Base-by-base conservation (phyloP, 2,888 invertebrate species). In the Brachyopa scutellaris region DNA sequence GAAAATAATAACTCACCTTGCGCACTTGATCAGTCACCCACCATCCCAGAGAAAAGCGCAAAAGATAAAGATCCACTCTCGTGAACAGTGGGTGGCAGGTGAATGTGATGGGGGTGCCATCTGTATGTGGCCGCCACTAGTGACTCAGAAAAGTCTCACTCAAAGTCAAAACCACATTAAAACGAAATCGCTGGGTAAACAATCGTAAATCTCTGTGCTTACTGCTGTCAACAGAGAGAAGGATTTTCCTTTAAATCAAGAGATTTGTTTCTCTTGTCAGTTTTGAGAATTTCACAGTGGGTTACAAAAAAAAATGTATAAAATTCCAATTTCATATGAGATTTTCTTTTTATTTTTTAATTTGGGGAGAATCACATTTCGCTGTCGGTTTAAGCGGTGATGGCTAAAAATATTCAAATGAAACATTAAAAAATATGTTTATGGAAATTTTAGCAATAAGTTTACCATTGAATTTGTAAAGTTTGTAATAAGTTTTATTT, bases 91-190 rank as follows among this genome's bases (percentile, higher is more conserved):
- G 74, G 80, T 74, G 80, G 74, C 49, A 26, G 59, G 42, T 66
- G 51, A 59, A 77, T 62, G 61, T 55, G 47, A 57, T 59, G 49
- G n/a, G 38, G 47, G 15, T 49, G 69, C 31, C 53, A 26, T 57
- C 15, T 31, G 36, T 61, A 51, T 31, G 59, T 11, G 42, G 51
- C 40, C 53, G 61, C 49, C 53, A 64, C 26, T 62, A 51, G 59
- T 72, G 55, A 72, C 78, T 83, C 78, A 73, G 62, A 83, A 66
- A 77, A 83, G 67, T 78, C 72, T 77, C 83, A 83, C 83, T 83
- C 83, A 83, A 83, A 83, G 78, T 83, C 78, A 83, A 83, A 83
- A 77, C 61, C 83, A 73, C 78, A 83, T 83, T 83, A 78, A 83
- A 72, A 77, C 55, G 66, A 73, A 77, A 73, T 83, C 72, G 77